A percentile compares a stretch with the other conserved stretches of the same genome.
Evolutionary conservation across 64 coral and sea anemone species (phyloP).

Genomic region (Montipora capricornis): DNA sequence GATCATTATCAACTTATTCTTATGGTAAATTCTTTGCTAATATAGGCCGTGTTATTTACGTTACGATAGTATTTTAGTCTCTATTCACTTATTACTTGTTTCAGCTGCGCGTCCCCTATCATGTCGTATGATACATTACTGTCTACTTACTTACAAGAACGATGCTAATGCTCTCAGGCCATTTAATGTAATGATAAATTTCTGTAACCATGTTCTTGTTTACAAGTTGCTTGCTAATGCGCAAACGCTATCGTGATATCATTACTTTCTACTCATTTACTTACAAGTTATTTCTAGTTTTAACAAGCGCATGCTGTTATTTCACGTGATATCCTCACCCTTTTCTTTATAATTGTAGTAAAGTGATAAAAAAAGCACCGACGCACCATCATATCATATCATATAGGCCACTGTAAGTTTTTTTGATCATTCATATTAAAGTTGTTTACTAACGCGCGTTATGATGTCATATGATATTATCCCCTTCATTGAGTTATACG

Average conservation of each 20-base stretch:
- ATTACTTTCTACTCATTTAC: background rate
- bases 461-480: background rate
- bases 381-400: background rate
- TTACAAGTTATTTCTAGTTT: too few species aligned
- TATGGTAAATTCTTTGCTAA: background rate
- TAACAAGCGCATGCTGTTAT: too few species aligned
- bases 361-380: background rate
- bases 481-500: background rate
- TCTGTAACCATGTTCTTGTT: background rate
- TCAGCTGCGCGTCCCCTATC: background rate
- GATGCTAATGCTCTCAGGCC: background rate
- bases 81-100: background rate
- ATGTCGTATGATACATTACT: background rate
- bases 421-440: background rate
- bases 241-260: background rate
- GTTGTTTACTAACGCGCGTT: background rate
- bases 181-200: background rate
- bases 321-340: too few species aligned
- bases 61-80: background rate
- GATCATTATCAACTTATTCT: background rate
- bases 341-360: background rate
- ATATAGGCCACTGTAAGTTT: background rate
- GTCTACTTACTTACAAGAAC: background rate
- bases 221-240: background rate
- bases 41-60: background rate